Percentiles rank a stretch among this genome's conserved stretches.
These are phyloP conservation scores for Trilocha varians DNA, from an alignment of 2,888 invertebrate genomes.

Conservation along the genomic window DNA sequence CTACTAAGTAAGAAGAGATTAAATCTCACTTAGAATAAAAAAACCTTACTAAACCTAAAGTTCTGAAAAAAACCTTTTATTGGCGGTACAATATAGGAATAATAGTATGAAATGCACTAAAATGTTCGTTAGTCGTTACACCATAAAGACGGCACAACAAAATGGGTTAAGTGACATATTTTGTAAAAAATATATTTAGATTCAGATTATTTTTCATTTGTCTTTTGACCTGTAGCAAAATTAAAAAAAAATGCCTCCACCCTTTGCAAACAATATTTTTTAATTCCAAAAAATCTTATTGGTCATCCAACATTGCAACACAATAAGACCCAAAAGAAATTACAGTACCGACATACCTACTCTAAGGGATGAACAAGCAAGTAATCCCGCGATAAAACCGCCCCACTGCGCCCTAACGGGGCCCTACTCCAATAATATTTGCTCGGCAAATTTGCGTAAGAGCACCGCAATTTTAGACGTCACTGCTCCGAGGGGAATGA, in stretches of 20 bases:
- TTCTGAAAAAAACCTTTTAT: too few species aligned
- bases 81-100: too few species aligned
- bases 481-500: constrained; percentile 28
- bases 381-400: constrained; percentile 1
- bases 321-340: constrained; percentile 10
- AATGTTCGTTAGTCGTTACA: too few species aligned
- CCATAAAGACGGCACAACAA: too few species aligned
- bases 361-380: not conserved
- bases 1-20: too few species aligned
- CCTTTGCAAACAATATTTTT: not conserved
- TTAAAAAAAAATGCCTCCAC: too few species aligned
- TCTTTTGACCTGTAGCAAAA: too few species aligned
- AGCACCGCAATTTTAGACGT: constrained; percentile 45
- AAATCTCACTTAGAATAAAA: too few species aligned
- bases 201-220: not conserved
- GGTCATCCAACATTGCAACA: not conserved
- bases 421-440: constrained; percentile 26
- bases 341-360: constrained; percentile 12
- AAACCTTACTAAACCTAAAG: too few species aligned
- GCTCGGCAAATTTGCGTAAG: constrained; percentile 38
- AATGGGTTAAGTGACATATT: not conserved
- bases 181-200: not conserved
- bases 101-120: too few species aligned
- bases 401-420: constrained; percentile 1
- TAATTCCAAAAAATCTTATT: not conserved